Conservation (phyloP, 2,888 invertebrate species). For the Horisme vitalbata region DNA sequence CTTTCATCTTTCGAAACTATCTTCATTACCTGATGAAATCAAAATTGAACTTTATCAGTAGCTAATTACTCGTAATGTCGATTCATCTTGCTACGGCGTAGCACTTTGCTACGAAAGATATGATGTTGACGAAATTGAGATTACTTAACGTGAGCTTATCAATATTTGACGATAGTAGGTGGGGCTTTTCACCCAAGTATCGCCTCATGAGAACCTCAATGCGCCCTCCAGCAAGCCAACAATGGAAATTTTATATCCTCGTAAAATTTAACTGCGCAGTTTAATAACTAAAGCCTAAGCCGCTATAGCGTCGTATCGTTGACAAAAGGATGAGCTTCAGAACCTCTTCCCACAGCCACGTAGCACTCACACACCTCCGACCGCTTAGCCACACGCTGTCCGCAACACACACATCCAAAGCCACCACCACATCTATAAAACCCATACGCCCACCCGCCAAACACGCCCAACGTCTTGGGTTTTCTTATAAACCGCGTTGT, state of each 20-base stretch:
- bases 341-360: conserved; percentile 51
- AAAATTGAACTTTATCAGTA: too few species aligned
- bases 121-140: conserved; percentile 14
- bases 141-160: conserved; percentile 12
- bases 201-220: conserved; percentile 52
- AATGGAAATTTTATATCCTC: conserved; percentile 71
- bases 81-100: conserved; percentile 20
- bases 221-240: conserved; percentile 55
- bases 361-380: conserved; percentile 59
- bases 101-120: conserved; percentile 25
- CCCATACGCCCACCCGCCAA: conserved; percentile 82
- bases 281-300: conserved; percentile 78
- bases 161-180: conserved; percentile 35
- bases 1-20: too few species aligned
- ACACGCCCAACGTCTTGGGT: conserved; percentile 83
- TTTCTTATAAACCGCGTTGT: conserved; percentile 83
- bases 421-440: conserved; percentile 65
- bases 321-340: conserved; percentile 75
- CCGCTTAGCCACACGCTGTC: conserved; percentile 56
- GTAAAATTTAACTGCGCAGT: conserved; percentile 75
- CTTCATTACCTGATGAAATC: too few species aligned
- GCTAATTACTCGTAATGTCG: background rate
- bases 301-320: conserved; percentile 76
- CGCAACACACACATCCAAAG: conserved; percentile 51
- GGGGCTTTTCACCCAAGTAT: conserved; percentile 37